A percentile compares a stretch with the other conserved stretches of the same genome.
Conservation (phyloP, 2,888 invertebrate species). For the Agrochola litura region DNA sequence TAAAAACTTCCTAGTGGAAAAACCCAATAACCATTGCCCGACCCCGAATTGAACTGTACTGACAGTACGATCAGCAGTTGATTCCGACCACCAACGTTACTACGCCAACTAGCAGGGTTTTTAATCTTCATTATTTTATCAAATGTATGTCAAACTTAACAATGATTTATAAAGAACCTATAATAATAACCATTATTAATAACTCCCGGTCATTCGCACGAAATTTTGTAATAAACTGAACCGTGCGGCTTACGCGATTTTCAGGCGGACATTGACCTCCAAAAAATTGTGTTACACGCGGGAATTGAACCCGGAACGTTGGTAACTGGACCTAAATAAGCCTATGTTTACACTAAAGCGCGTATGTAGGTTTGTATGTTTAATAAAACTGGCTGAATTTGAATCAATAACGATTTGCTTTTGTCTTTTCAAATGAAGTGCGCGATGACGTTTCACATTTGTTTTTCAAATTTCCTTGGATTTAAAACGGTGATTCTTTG, state of each 20-base stretch:
- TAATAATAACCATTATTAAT: slow-evolving; percentile 24
- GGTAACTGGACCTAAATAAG: slow-evolving; percentile 55
- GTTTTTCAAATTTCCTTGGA: slow-evolving; percentile 21
- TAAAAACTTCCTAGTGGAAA: background rate
- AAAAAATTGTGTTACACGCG: slow-evolving; percentile 79
- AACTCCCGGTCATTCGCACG: slow-evolving; percentile 39
- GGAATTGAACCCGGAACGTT: slow-evolving; percentile 85
- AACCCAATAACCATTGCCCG: background rate
- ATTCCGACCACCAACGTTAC: background rate
- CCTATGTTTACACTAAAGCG: slow-evolving; percentile 49
- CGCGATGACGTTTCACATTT: background rate
- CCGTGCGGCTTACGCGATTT: slow-evolving; percentile 69
- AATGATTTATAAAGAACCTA: slow-evolving; percentile 15
- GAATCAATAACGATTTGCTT: slow-evolving; percentile 21
- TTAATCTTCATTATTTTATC: background rate
- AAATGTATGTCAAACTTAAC: slow-evolving; percentile 33
- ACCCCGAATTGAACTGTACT: background rate
- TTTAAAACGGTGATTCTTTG: background rate
- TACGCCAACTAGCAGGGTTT: background rate
- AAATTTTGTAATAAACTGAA: slow-evolving; percentile 64
- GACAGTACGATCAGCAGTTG: background rate
- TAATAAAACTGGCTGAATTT: slow-evolving; percentile 23
- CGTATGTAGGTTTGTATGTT: slow-evolving; percentile 53
- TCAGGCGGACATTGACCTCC: slow-evolving; percentile 82
- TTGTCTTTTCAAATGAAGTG: slow-evolving; percentile 4